Base-by-base conservation (phyloP, 1,140 invertebrate genomes). In the Paracyclopina nana region DNA sequence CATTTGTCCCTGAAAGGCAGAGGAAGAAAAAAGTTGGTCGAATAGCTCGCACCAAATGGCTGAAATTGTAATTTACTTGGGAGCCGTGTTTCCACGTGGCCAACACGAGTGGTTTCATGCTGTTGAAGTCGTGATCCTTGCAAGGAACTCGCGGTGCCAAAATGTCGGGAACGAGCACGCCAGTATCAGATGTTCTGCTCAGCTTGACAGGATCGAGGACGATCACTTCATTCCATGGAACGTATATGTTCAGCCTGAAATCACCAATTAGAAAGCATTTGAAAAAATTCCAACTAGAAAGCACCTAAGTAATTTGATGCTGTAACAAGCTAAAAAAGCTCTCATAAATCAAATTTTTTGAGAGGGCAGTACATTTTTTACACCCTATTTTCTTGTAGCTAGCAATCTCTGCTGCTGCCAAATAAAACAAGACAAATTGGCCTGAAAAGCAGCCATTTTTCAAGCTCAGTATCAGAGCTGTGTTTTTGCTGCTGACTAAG, bases 81-180 rank as follows among this genome's bases (percentile, higher is more conserved):
- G 30, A 48, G 1, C 45, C 45, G 30, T 48, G 25, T 22, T 91
- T 90, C 88, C 88, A 95, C 0, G 87, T 92, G 8, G 87, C 86
- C 26, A 92, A 64, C 0, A 92, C 86, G 0, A 92, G 81, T 0
- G 90, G 90, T 61, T 88, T 86, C 78, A 95, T 88, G 14, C 74
- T 61, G 61, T 92, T 87, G 62, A 91, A 91, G 64, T 94, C 82
- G 62, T 95, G 90, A 1, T 79, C 77, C 6, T 78, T 70, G 60
- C 90, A 94, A 0, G 81, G 76, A 58, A 80, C 82, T 1, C 77
- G 74, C 30, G 48, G 58, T 34, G 46, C 52, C 9, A 50, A 57
- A 20, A 63, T 20, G 45, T n/a, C 45, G 46, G 43, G 56, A 52
- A 49, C 26, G 24, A 22, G n/a, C 8, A 30, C 8, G 14, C 6